Conservation (phyloP, 1,140 invertebrate species). For the Drosophila equinoxialis region DNA sequence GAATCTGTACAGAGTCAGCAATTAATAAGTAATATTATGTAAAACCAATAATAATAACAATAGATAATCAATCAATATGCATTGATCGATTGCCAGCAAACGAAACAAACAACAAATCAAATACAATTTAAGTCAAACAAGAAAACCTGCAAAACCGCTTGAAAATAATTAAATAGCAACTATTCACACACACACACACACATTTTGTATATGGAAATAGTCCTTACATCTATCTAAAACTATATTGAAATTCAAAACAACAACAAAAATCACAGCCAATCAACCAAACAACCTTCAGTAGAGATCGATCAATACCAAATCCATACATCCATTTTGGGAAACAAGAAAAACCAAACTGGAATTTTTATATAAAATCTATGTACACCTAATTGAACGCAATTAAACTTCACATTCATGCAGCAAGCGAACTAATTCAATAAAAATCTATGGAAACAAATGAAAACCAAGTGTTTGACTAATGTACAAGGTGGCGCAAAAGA, state of each 20-base stretch:
- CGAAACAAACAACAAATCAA: slow-evolving; percentile 21
- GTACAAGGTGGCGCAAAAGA: too few relatives aligned
- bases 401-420: slow-evolving; percentile 53
- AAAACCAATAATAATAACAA: slow-evolving; percentile 30
- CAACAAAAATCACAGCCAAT: slow-evolving; percentile 49
- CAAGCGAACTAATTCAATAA: slow-evolving; percentile 36
- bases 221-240: slow-evolving; percentile 24
- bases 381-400: slow-evolving; percentile 40
- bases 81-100: slow-evolving; percentile 28
- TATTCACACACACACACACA: background rate
- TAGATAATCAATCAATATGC: slow-evolving; percentile 25
- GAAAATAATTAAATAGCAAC: background rate
- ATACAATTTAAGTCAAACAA: slow-evolving; percentile 10
- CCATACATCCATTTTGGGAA: slow-evolving; percentile 43
- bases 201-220: slow-evolving; percentile 4
- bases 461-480: background rate
- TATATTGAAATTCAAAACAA: slow-evolving; percentile 32
- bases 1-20: slow-evolving; percentile 44
- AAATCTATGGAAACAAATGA: slow-evolving; percentile 33
- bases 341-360: slow-evolving; percentile 74
- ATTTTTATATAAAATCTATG: slow-evolving; percentile 74
- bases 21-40: slow-evolving; percentile 1
- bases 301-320: slow-evolving; percentile 61
- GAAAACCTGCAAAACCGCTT: slow-evolving; percentile 30
- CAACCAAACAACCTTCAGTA: slow-evolving; percentile 56